Base-by-base conservation (phyloP, 2,888 invertebrate species). In the Tholera decimalis region DNA sequence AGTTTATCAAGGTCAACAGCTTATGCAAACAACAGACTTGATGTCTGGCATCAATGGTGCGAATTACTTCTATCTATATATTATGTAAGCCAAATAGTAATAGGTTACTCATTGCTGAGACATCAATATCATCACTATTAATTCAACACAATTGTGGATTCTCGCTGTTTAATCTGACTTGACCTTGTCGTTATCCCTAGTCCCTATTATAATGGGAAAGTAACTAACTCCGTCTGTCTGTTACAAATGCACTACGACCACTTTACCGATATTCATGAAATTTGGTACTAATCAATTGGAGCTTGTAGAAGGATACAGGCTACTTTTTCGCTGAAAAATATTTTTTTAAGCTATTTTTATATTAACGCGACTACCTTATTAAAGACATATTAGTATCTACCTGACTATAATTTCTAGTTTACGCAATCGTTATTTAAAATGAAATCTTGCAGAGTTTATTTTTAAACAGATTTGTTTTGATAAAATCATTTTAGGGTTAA, bases 401-500 rank as follows among this genome's bases (percentile, higher is more conserved):
- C 24, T 26, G 33, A 24, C 39, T 22, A 0, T 33, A 28, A 67
- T 30, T n/a, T 22, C 26, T 35, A 8, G 62, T 18, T 67, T 66
- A 76, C 77, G 69, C 69, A 66, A 24, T 7, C 11, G 55, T 54
- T 47, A 55, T 64, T 78, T 49, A 4, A 22, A 66, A 59, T 61
- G 30, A 30, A 18, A 39, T 47, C 24, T 28, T 41, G 33, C 37
- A 50, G 3, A n/a, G 6, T n/a, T 4, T 56, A 20, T 53, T 50
- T 37, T 41, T n/a, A 24, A 54, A 59, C 26, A 47, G 22, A 66
- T 63, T 57, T 50, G 57, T 62, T 58, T 63, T 66, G 68, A 63
- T 65, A 53, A 44, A 77, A 61, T 58, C 8, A 41, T 55, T 61
- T 69, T 60, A 61, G 50, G 63, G 69, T 80, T 66, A 73, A 78